Percentiles rank a stretch among this genome's conserved stretches.
phyloP scores from a whole-genome alignment of 2,113 vertebrate genomes.

The Oreochromis spilurus region DNA sequence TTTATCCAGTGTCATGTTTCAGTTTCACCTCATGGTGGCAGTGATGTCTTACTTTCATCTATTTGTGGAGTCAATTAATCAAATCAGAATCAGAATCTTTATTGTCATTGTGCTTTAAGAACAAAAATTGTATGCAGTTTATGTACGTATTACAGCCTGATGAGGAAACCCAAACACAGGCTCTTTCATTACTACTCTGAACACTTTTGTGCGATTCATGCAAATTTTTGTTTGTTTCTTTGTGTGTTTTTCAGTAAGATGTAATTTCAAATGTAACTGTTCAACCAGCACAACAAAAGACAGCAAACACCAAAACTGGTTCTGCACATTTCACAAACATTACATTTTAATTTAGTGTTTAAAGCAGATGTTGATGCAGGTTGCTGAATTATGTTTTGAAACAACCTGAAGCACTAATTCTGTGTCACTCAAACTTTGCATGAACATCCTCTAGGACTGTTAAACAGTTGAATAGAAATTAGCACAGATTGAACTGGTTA shows the following conservation, averaged over 20 bases:
- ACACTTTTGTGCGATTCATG: background rate
- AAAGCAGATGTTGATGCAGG: background rate
- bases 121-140: fast-evolving
- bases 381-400: fast-evolving
- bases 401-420: background rate
- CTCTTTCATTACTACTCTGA: background rate
- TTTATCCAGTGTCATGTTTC: background rate
- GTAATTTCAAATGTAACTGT: background rate
- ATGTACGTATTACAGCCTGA: background rate
- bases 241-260: background rate
- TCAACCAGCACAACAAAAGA: background rate
- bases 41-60: background rate
- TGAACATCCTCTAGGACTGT: background rate
- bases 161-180: background rate
- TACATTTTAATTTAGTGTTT: background rate
- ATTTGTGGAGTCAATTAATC: background rate
- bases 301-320: background rate
- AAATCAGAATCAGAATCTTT: fast-evolving
- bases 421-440: background rate
- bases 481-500: background rate
- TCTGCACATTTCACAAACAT: background rate
- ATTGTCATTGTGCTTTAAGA: background rate
- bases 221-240: fast-evolving
- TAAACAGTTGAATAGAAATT: background rate
- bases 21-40: background rate